Percentiles rank a stretch among this genome's conserved stretches.
Conservation (phyloP, 2,888 invertebrate genomes). For the Eupithecia exiguata region DNA sequence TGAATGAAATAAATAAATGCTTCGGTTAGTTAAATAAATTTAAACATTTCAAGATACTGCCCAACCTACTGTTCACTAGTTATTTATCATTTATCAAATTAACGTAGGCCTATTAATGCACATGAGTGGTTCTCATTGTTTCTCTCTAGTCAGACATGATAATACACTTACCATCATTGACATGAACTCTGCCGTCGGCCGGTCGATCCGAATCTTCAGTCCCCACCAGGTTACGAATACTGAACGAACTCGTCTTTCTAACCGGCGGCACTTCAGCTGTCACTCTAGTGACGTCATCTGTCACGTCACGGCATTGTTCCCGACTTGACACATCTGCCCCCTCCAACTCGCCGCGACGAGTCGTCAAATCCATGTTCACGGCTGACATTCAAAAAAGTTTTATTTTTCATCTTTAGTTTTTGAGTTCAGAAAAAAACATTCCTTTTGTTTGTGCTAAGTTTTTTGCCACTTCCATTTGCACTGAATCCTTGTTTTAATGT, state of each 20-base stretch:
- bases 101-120: background rate
- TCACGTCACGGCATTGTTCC: slow-evolving; percentile 36
- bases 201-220: slow-evolving; percentile 65
- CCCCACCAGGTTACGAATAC: slow-evolving; percentile 76
- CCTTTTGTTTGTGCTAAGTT: slow-evolving; percentile 15
- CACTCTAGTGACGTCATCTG: slow-evolving; percentile 64
- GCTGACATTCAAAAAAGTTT: slow-evolving; percentile 40
- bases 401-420: slow-evolving; percentile 40
- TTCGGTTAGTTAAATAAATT: too few relatives aligned
- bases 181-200: slow-evolving; percentile 64
- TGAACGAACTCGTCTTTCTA: slow-evolving; percentile 73
- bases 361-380: slow-evolving; percentile 79
- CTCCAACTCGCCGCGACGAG: slow-evolving; percentile 71
- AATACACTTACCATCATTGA: slow-evolving; percentile 66
- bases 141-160: background rate
- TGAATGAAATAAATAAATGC: too few relatives aligned
- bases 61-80: background rate
- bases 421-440: slow-evolving; percentile 45
- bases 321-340: slow-evolving; percentile 50
- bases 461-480: slow-evolving; percentile 32
- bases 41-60: background rate
- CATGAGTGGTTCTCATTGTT: background rate
- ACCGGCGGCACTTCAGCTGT: slow-evolving; percentile 63
- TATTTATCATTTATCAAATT: background rate
- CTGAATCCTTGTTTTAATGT: slow-evolving; percentile 40